These are phyloP conservation scores for Cancer borealis DNA, from an alignment of 2,888 invertebrate species.

Conservation along the genomic window DNA sequence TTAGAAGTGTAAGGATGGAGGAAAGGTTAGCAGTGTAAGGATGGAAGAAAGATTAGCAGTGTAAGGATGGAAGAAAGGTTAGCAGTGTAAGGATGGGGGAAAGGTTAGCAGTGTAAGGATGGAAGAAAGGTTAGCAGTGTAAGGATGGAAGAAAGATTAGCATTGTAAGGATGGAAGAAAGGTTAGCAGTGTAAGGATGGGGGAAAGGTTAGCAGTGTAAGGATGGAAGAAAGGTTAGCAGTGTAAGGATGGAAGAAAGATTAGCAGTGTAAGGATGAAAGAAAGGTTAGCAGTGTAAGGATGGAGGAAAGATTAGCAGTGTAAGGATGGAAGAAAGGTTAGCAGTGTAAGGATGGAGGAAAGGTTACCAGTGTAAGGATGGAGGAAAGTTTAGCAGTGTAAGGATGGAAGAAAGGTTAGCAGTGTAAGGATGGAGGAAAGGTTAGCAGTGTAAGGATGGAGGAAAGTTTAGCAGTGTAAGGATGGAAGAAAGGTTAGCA, in stretches of 20 bases:
- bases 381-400: neutral
- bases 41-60: neutral
- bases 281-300: no score
- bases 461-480: neutral
- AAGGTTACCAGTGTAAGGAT: neutral
- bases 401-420: no score
- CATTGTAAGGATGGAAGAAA: no score
- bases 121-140: neutral
- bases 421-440: neutral
- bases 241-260: neutral
- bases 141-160: conserved; percentile 9
- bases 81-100: neutral
- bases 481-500: conserved; percentile 23
- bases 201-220: no score
- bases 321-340: neutral
- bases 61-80: no score
- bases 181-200: neutral
- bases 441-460: neutral
- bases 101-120: neutral
- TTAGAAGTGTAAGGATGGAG: neutral
- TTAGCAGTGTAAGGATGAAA: neutral
- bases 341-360: neutral
- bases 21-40: neutral
- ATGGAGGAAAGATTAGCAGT: no score
- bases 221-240: no score